Percentiles rank a stretch among this genome's conserved stretches.
phyloP scores from a whole-genome alignment of 2,888 invertebrate species.

The Rhyacophila evoluta region DNA sequence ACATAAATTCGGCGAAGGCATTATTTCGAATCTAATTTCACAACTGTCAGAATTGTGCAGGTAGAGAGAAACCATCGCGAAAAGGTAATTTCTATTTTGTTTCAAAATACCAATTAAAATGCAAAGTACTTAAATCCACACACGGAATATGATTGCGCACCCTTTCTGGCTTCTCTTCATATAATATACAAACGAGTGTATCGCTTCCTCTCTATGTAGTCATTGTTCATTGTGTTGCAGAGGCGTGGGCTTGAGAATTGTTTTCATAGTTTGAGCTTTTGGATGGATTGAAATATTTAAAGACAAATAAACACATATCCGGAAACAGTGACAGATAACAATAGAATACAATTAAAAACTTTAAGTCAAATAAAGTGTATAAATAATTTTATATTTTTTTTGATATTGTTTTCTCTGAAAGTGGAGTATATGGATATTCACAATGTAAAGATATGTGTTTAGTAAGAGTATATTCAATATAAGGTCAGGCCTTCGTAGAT shows the following conservation, averaged over 20 bases:
- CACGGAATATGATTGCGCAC: slow-evolving; percentile 49
- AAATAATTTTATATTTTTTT: too few relatives aligned
- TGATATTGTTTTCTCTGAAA: too few relatives aligned
- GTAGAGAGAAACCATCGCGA: slow-evolving; percentile 29
- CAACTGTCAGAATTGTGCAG: slow-evolving; percentile 40
- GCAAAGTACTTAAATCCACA: slow-evolving; percentile 54
- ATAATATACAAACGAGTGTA: neutral
- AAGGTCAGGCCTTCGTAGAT: too few relatives aligned
- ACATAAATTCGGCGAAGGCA: slow-evolving; percentile 31
- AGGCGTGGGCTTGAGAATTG: neutral
- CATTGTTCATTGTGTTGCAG: neutral
- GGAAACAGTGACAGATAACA: too few relatives aligned
- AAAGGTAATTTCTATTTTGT: slow-evolving; percentile 50
- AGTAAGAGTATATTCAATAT: too few relatives aligned
- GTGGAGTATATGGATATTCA: too few relatives aligned
- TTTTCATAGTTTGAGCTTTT: neutral
- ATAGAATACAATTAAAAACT: too few relatives aligned
- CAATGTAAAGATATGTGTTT: too few relatives aligned
- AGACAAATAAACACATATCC: too few relatives aligned
- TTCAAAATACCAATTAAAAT: slow-evolving; percentile 54
- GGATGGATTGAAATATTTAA: neutral
- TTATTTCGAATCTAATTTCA: slow-evolving; percentile 45
- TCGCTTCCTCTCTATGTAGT: neutral
- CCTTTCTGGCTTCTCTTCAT: slow-evolving; percentile 28
- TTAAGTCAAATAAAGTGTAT: too few relatives aligned